Conservation (phyloP, 1,140 invertebrate genomes). For the Harpegnathos saltator region DNA sequence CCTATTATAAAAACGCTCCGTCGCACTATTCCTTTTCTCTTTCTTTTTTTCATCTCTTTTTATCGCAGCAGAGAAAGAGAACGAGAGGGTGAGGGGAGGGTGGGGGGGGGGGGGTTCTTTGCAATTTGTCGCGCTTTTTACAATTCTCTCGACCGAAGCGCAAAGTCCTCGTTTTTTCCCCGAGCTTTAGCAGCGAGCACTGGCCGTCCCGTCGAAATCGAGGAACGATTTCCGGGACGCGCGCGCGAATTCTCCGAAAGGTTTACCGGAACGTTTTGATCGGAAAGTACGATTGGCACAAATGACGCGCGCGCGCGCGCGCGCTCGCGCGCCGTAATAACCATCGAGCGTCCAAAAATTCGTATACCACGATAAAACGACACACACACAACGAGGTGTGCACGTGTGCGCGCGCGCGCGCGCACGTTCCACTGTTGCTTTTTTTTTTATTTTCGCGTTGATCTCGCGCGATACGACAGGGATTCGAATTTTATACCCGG, state of each 20-base stretch:
- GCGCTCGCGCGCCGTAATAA: constrained; percentile 1
- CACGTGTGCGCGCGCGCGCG: background rate
- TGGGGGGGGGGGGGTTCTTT: too few relatives aligned
- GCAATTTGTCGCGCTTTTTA: background rate
- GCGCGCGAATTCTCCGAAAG: constrained; percentile 1
- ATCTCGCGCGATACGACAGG: constrained; percentile 29
- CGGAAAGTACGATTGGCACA: background rate
- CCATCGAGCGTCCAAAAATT: background rate
- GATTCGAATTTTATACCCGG: constrained; percentile 61
- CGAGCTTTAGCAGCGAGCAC: too few relatives aligned
- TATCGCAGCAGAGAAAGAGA: too few relatives aligned
- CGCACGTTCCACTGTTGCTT: constrained; percentile 3
- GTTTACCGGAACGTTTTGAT: background rate
- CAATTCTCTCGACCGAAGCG: background rate
- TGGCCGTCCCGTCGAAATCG: background rate
- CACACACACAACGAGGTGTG: too few relatives aligned
- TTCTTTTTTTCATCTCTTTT: too few relatives aligned
- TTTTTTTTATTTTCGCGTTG: constrained; percentile 49
- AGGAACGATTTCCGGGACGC: background rate
- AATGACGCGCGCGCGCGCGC: background rate
- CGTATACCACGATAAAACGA: too few relatives aligned
- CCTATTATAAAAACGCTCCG: background rate
- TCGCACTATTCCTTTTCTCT: background rate
- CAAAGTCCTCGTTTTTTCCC: too few relatives aligned
- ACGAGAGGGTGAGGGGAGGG: too few relatives aligned